Evolutionary conservation across 2,888 invertebrate species (phyloP).

Genomic region (Nemurella pictetii): DNA sequence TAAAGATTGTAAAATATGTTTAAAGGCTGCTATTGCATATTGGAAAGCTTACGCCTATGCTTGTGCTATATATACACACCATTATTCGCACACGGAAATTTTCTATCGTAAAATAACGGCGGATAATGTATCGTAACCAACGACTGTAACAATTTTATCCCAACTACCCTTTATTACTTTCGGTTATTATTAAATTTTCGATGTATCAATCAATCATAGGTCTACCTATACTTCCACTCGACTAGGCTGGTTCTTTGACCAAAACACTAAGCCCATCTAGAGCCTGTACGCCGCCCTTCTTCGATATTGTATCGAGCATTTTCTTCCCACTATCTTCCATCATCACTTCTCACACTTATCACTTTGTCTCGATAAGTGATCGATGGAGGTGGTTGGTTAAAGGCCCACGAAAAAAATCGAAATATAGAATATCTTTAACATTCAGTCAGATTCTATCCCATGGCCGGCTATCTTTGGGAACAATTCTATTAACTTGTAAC

Average conservation of each 20-base stretch:
- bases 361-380: neutral
- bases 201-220: constrained; percentile 16
- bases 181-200: neutral
- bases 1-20: neutral
- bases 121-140: neutral
- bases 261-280: neutral
- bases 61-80: no score
- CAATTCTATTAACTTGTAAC: neutral
- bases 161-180: constrained; percentile 1
- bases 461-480: neutral
- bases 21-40: neutral
- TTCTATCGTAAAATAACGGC: no score
- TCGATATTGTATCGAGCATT: neutral
- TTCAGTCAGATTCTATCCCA: neutral
- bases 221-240: neutral
- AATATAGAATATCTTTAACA: neutral
- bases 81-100: no score
- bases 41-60: neutral
- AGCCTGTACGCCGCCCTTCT: neutral
- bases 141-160: neutral
- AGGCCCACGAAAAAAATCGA: neutral
- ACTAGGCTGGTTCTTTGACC: neutral
- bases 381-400: constrained; percentile 11
- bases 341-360: neutral
- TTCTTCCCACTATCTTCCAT: constrained; percentile 1